Evolutionary conservation across 2,797 vertebrate species (phyloP).

Genomic region (Ispidina picta): DNA sequence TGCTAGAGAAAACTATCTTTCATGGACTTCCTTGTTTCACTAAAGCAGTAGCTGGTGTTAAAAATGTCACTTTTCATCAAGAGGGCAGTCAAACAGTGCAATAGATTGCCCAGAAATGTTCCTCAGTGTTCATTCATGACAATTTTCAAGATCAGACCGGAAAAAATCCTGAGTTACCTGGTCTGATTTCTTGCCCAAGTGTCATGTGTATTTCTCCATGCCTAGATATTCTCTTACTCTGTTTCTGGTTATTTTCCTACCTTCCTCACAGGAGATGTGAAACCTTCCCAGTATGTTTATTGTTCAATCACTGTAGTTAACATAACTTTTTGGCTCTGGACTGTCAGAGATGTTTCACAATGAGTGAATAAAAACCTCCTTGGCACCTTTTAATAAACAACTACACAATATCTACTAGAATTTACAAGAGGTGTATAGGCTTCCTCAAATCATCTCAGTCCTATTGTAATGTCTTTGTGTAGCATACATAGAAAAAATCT

Average conservation of each 20-base stretch:
- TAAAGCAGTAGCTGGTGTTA: background rate
- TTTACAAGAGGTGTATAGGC: background rate
- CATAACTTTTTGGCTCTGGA: background rate
- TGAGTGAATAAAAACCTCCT: background rate
- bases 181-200: background rate
- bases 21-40: background rate
- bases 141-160: background rate
- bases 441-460: background rate
- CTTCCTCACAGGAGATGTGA: background rate
- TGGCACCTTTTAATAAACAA: background rate
- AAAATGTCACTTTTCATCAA: background rate
- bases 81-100: background rate
- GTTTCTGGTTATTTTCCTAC: background rate
- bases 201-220: background rate
- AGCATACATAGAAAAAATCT: slow-evolving; percentile 7
- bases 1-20: background rate
- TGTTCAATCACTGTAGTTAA: background rate
- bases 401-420: background rate
- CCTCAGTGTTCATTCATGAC: background rate
- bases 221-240: background rate
- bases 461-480: background rate
- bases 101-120: background rate
- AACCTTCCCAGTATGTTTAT: background rate
- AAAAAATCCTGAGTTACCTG: background rate
- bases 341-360: background rate